Conservation (phyloP, 2,888 invertebrate genomes). For the Leuctra nigra region DNA sequence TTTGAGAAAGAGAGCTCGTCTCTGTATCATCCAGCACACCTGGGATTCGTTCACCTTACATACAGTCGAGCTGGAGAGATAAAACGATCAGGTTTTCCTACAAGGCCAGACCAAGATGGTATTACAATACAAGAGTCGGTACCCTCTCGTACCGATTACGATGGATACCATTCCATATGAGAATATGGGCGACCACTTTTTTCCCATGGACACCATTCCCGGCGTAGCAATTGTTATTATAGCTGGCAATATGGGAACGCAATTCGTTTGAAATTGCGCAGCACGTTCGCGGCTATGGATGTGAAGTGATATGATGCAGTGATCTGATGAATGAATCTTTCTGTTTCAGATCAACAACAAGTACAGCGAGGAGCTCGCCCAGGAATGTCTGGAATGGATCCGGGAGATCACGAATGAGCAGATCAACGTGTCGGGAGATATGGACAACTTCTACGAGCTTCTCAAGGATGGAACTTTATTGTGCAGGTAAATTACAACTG, state of each 20-base stretch:
- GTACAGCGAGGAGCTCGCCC: conserved; percentile 91
- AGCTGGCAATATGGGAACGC: no score
- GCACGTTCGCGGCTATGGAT: no score
- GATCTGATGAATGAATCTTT: not conserved
- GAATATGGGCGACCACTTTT: no score
- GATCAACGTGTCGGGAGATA: conserved; percentile 79
- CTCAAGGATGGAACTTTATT: conserved; percentile 85
- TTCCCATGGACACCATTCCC: no score
- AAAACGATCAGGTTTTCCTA: not conserved
- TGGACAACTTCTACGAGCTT: conserved; percentile 88
- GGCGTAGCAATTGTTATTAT: no score
- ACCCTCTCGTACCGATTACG: not conserved
- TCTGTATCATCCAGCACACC: no score
- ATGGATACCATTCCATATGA: not conserved
- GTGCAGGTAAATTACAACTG: conserved; percentile 64
- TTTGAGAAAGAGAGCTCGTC: no score
- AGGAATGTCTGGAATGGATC: conserved; percentile 91
- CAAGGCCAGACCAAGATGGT: not conserved
- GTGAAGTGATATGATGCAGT: no score
- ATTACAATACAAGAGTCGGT: not conserved
- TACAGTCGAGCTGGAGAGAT: no score
- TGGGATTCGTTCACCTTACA: no score
- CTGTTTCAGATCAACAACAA: conserved; percentile 87
- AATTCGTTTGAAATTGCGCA: no score
- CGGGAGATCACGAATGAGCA: conserved; percentile 77